Percentiles rank a stretch among this genome's conserved stretches.
phyloP scores from a whole-genome alignment of 2,888 invertebrate genomes.

The Cremastinae sp. region DNA sequence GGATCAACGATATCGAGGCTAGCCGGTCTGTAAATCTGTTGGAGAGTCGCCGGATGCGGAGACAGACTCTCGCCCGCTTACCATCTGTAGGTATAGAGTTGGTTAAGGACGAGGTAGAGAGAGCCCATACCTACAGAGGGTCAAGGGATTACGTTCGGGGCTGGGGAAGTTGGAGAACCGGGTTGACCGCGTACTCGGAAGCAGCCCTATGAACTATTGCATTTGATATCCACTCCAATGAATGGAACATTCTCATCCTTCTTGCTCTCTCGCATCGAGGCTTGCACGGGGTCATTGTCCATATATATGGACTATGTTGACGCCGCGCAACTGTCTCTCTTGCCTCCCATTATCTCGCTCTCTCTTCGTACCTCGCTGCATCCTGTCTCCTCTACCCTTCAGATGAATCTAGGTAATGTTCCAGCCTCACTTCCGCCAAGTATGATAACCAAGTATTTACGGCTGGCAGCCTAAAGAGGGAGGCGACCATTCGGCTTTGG shows the following conservation, averaged over 20 bases:
- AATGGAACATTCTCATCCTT: constrained; percentile 70
- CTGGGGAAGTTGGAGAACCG: constrained; percentile 64
- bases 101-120: constrained; percentile 28
- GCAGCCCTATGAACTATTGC: constrained; percentile 75
- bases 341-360: constrained; percentile 21
- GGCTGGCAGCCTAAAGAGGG: constrained; percentile 63
- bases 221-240: constrained; percentile 77
- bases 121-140: constrained; percentile 42
- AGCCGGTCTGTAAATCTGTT: constrained; percentile 56
- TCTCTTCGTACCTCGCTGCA: constrained; percentile 5
- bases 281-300: constrained; percentile 63
- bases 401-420: constrained; percentile 73
- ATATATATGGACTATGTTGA: constrained; percentile 55
- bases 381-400: constrained; percentile 16
- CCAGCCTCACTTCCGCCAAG: constrained; percentile 73
- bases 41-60: constrained; percentile 42
- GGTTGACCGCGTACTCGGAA: constrained; percentile 71
- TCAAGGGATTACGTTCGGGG: constrained; percentile 56
- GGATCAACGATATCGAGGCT: constrained; percentile 55
- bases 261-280: constrained; percentile 58
- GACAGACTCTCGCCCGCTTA: constrained; percentile 36
- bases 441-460: constrained; percentile 79
- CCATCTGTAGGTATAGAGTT: constrained; percentile 13
- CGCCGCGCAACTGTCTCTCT: constrained; percentile 43
- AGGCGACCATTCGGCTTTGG: constrained; percentile 24